Percentiles rank a stretch among this genome's conserved stretches.
Conservation (phyloP, 2,113 vertebrate genomes). For the Hydropotes inermis region DNA sequence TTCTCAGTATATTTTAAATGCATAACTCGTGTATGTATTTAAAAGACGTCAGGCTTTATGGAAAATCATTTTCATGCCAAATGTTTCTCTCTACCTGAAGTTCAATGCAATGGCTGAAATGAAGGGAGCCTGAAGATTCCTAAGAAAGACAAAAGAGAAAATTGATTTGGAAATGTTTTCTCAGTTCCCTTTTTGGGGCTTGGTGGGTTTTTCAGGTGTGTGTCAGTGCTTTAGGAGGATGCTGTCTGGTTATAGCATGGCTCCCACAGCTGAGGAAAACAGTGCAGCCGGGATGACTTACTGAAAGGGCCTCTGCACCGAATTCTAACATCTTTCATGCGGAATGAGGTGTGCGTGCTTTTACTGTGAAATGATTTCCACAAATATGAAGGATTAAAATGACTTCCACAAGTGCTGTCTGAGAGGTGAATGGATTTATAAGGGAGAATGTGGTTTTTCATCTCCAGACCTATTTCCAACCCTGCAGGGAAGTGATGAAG, state of each 20-base stretch:
- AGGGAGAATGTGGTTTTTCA: not conserved
- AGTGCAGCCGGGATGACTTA: not conserved
- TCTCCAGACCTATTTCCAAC: slow-evolving; percentile 15
- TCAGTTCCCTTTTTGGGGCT: slow-evolving; percentile 15
- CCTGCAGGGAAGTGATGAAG: slow-evolving; percentile 39
- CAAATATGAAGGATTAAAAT: slow-evolving; percentile 44
- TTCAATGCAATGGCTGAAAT: slow-evolving; percentile 31
- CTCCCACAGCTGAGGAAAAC: not conserved
- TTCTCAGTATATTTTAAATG: not conserved
- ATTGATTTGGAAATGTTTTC: slow-evolving; percentile 53
- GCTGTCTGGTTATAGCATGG: slow-evolving; percentile 26
- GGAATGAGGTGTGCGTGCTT: slow-evolving; percentile 28
- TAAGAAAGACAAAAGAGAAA: slow-evolving; percentile 62
- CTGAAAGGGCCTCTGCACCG: not conserved
- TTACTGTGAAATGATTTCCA: slow-evolving; percentile 50
- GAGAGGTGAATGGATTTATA: slow-evolving; percentile 44
- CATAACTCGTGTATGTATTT: not conserved
- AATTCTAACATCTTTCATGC: not conserved
- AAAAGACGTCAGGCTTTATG: not conserved
- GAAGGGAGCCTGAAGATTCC: slow-evolving; percentile 11
- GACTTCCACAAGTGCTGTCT: slow-evolving; percentile 18
- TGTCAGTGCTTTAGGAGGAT: not conserved
- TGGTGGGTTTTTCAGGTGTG: slow-evolving; percentile 16
- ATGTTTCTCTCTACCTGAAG: slow-evolving; percentile 25
- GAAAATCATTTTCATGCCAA: slow-evolving; percentile 56